These are phyloP conservation scores for Phalacrocorax brasilianus DNA, from an alignment of 2,113 vertebrate genomes.

Conservation along the genomic window DNA sequence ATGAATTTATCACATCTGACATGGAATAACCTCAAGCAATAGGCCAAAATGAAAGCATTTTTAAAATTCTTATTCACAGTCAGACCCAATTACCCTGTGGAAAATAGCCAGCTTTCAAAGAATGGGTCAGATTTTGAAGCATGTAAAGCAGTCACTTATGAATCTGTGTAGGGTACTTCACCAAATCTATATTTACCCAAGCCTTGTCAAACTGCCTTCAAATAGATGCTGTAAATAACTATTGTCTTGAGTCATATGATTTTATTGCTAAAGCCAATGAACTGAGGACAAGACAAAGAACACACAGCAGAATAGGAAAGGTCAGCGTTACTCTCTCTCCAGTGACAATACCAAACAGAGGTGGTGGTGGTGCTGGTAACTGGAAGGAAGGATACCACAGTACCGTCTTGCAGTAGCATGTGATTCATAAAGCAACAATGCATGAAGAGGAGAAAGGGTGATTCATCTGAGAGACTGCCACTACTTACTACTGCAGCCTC, in stretches of 20 bases:
- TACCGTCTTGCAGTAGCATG: too few species aligned
- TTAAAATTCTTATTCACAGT: not conserved
- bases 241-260: not conserved
- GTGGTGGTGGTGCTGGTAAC: not conserved
- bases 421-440: not conserved
- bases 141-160: not conserved
- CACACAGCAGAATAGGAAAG: not conserved
- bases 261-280: conserved; percentile 1
- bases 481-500: not conserved
- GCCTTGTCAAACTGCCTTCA: not conserved
- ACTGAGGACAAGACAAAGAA: not conserved
- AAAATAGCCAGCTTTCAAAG: not conserved
- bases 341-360: not conserved
- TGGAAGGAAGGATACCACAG: not conserved
- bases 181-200: not conserved
- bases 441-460: not conserved
- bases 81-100: not conserved
- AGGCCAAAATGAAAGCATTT: conserved; percentile 11
- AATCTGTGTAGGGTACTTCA: not conserved
- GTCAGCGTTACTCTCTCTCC: not conserved
- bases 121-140: not conserved
- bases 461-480: not conserved
- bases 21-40: not conserved
- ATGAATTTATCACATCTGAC: not conserved
- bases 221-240: not conserved